phyloP scores from a whole-genome alignment of 2,797 vertebrate genomes.

The Mustela erminea region DNA sequence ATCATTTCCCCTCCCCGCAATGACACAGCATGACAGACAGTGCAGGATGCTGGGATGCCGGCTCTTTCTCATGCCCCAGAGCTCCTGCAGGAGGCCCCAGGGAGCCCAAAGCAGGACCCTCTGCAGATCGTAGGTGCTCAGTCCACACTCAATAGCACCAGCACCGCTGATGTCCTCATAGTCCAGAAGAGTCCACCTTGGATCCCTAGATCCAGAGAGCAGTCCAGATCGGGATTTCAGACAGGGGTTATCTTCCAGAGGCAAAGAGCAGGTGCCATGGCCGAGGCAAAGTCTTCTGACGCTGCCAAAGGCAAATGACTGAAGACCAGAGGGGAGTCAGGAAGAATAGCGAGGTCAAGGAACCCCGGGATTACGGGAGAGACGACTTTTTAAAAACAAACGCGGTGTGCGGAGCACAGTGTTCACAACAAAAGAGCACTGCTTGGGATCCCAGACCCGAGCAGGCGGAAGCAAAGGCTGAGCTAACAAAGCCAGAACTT shows the following conservation, averaged over 20 bases:
- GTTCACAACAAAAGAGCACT: background rate
- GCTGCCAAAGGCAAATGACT: background rate
- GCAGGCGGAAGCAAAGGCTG: background rate
- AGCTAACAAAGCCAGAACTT: conserved; percentile 51
- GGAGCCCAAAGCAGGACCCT: background rate
- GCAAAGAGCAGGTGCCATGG: background rate
- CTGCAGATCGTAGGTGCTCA: background rate
- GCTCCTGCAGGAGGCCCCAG: background rate
- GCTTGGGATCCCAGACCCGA: background rate
- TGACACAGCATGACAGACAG: background rate
- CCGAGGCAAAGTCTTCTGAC: background rate
- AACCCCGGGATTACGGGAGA: background rate
- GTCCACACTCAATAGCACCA: background rate
- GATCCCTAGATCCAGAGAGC: background rate
- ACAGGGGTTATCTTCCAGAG: background rate
- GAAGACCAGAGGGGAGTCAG: background rate
- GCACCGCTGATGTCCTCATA: background rate
- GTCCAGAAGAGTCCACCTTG: background rate
- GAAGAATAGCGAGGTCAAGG: background rate
- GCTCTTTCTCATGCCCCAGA: background rate
- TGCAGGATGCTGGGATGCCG: background rate
- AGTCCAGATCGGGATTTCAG: background rate
- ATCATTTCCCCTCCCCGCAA: background rate
- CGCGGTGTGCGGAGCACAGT: background rate
- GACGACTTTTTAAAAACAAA: background rate